A percentile compares a stretch with the other conserved stretches of the same genome.
phyloP scores from a whole-genome alignment of 1,140 invertebrate genomes.

The Nasonia giraulti region DNA sequence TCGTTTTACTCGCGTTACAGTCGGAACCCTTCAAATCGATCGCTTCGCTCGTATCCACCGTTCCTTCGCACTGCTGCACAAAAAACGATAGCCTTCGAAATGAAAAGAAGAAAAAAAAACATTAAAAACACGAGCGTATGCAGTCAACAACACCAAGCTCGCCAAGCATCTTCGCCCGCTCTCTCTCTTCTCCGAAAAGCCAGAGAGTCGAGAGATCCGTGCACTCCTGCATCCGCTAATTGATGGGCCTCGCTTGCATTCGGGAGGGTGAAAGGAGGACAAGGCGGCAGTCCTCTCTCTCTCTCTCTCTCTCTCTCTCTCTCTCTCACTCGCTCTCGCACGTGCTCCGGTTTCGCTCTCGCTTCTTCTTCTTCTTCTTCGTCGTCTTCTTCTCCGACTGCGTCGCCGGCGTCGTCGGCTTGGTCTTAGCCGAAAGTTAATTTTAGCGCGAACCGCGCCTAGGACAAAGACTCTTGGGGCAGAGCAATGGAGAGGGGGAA shows the following conservation, averaged over 20 bases:
- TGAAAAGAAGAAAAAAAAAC: no score
- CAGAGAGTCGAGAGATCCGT: neutral
- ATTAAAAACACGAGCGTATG: no score
- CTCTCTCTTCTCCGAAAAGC: neutral
- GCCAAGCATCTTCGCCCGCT: neutral
- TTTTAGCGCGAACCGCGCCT: slow-evolving; percentile 64
- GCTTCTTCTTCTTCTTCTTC: slow-evolving; percentile 7
- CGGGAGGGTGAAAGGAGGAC: slow-evolving; percentile 56
- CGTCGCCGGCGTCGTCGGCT: slow-evolving; percentile 55
- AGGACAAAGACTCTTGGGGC: slow-evolving; percentile 66
- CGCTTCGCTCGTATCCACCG: no score
- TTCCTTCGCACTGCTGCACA: no score
- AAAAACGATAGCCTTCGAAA: no score
- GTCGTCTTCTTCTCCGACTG: neutral
- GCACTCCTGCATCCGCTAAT: slow-evolving; percentile 16
- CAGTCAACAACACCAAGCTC: neutral
- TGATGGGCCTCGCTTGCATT: slow-evolving; percentile 24
- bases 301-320: slow-evolving; percentile 31
- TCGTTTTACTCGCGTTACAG: no score
- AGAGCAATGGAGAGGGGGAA: neutral
- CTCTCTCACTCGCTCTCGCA: slow-evolving; percentile 56
- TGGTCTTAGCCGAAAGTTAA: slow-evolving; percentile 56
- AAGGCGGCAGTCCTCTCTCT: slow-evolving; percentile 65
- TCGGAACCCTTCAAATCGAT: no score
- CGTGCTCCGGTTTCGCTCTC: slow-evolving; percentile 70